Base-by-base conservation (phyloP, 2,888 invertebrate species). In the Bugula neritina region DNA sequence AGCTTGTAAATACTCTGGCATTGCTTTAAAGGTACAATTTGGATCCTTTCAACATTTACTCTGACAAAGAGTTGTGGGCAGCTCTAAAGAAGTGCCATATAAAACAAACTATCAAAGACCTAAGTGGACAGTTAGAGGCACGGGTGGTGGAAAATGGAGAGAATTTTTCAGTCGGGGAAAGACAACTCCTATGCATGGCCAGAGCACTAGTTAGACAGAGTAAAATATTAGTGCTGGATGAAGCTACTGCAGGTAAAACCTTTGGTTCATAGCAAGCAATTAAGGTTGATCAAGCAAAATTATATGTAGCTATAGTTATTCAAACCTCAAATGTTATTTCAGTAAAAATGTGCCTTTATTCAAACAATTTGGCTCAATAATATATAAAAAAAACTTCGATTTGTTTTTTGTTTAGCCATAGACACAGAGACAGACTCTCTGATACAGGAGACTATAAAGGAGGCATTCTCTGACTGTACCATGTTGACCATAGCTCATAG, bases 401-500 rank as follows among this genome's bases (percentile, higher is more conserved):
- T 10, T 43, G 17, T 43, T 43, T 17, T 63, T 63, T n/a, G n/a
- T n/a, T 2, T 34, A 5, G 83, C 86, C 1, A 85, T 89, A 21
- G 89, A 89, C 79, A 85, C 86, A 0, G 86, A 87, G 77, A 88
- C 88, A n/a, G 88, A 89, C 77, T 77, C 82, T 23, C 81, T 86
- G 1, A 86, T 89, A 34, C 87, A 88, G 75, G 80, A 78, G 35
- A 86, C 87, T 0, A 85, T 89, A 69, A 84, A 86, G 63, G 83
- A 85, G 35, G 85, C 86, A 54, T 89, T 89, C 78, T 78, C 80
- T 1, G 82, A 86, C 58, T 87, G 87, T 76, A 89, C 89, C 0
- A 85, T 89, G 72, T 77, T 89, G 23, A 87, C 87, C 54, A 88
- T 89, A 76, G 89, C 89, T 17, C 89, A 89, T 80, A 82, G 88